Base-by-base conservation (phyloP, 2,888 invertebrate species). In the Mimas tiliae region DNA sequence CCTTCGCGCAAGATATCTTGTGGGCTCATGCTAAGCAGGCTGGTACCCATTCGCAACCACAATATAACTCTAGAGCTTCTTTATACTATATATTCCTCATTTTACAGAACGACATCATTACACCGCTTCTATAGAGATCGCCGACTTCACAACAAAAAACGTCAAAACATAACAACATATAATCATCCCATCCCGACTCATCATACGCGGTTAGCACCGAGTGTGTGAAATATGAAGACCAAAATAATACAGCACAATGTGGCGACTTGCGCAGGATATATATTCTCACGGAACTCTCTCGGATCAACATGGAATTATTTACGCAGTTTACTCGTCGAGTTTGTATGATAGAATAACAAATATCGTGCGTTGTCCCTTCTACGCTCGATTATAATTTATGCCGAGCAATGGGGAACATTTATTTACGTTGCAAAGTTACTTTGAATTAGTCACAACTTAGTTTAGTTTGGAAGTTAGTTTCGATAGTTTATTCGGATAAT, bases 281-380 rank as follows among this genome's bases (percentile, higher is more conserved):
- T 86, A 87, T 88, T 90, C 90, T 85, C 89, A 89, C 87, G 88
- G 83, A 76, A 78, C 83, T 75, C 77, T 75, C 76, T 74, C 75
- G 78, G 81, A 74, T 72, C 74, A 73, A 74, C 77, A 74, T 79
- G 80, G 80, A 83, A 86, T 86, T 83, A 85, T 82, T 78, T 81
- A 77, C 79, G 83, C 82, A 83, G 83, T 86, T 85, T 81, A 74
- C 76, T 80, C 77, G 77, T 75, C 50, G 33, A 53, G 19, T 62
- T 63, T 73, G 74, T 73, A 74, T 72, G 74, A 79, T 80, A 79
- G 76, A 81, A 84, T 80, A 81, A 83, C 82, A 83, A 83, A 84
- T 79, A 73, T 45, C 67, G 64, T 58, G 65, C 68, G 65, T 69
- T 65, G 64, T 66, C 68, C 52, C 50, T 19, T 63, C 34, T 62